Evolutionary conservation across 2,888 invertebrate species (phyloP), one percentile per base, ranked within the genome.

Genomic region (Melipona bicolor): DNA sequence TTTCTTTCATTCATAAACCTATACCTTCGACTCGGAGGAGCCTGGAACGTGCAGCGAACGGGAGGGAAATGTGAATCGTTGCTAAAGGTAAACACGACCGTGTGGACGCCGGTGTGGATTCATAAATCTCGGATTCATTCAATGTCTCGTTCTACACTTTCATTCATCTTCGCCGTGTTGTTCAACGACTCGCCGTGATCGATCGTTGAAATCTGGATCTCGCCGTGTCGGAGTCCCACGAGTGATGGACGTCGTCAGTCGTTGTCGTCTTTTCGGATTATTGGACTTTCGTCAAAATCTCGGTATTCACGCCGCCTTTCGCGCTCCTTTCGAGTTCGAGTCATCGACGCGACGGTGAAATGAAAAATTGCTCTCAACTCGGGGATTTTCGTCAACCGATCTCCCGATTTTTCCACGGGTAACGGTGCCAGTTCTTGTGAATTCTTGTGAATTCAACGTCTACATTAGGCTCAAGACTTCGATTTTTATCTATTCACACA

Each of bases 71-170:
- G 69, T 73, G 79, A 81, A 73, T 79, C 79, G 79, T 13, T n/a
- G 79, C 72, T 62, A 67, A 84, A 70, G 77, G 77, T 83, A 84
- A 84, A 84, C 73, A 74, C 72, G 70, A 43, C 71, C 50, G 71
- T 52, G 43, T 52, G 43, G 49, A 76, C 67, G 76, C 43, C 71
- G 11, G 43, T 68, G 74, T 17, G 73, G 83, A 79, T 72, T 79
- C 79, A 84, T 84, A 84, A 84, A 84, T 84, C 84, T 83, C 68
- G 72, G 77, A 83, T 77, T 83, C 83, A 82, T 83, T 83, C 83
- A 82, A 56, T n/a, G 56, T 15, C 50, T 69, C 72, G 56, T n/a
- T n/a, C n/a, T 77, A 68, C 72, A 27, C 59, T 56, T 27, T 68
- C 83, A 82, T 83, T 83, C 83, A 82, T 82, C 82, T 82, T 73